Evolutionary conservation across 2,888 invertebrate genomes (phyloP), one percentile per base, ranked within the genome.

Genomic region (Eustalomyia histrio): DNA sequence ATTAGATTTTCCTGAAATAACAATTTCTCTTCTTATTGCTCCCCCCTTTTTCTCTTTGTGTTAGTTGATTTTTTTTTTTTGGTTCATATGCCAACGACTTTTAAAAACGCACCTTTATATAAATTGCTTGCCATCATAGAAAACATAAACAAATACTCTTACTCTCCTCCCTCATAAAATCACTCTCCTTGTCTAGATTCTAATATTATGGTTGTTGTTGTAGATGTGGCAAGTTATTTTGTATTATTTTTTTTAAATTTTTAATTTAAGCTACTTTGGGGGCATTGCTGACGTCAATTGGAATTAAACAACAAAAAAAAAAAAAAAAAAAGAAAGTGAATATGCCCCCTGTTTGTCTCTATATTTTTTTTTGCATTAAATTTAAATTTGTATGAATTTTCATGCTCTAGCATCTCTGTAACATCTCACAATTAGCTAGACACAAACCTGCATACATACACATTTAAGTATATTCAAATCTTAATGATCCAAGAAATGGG

Each of bases 231-330:
- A 80, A 68, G 73, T 80, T 73, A 50, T 68, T 52, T 67, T 73
- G 21, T 35, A 64, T 68, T 63, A 65, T 39, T 58, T 72, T 67
- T 55, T 67, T 65, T 29, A 29, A 29, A 29, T 76, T 73, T 72
- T 76, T 52, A 74, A 71, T 74, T 81, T 52, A 55, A 78, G 73
- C 76, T 55, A 85, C 87, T 87, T 89, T 88, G 89, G 90, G 89
- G 90, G 90, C 89, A 90, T 87, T 90, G 89, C 89, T 89, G 89
- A 89, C 89, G 89, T 90, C 89, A 89, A 89, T 89, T 71, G 76
- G 18, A 50, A 58, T 67, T 24, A 65, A 35, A 55, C 17, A 55
- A 61, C 43, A 17, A 61, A 7, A 67, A 21, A 10, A 8, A 12
- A 33, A 7, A 1, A 63, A 2, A 29, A 47, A 61, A 43, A 12